Percentiles rank a stretch among this genome's conserved stretches.
Conservation (phyloP, 2,888 invertebrate genomes). For the Tribolium freemani region DNA sequence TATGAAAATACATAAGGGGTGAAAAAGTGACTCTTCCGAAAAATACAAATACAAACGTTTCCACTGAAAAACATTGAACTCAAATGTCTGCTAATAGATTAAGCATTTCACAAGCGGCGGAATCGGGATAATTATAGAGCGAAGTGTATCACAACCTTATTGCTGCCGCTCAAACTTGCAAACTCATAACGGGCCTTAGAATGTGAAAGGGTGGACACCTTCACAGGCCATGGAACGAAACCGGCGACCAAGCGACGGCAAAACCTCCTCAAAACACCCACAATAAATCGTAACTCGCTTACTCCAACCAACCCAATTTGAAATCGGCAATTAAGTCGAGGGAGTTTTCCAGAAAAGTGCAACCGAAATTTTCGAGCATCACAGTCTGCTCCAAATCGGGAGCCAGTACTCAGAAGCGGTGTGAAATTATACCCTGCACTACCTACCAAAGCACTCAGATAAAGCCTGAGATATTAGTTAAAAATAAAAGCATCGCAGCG, state of each 20-base stretch:
- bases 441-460: conserved; percentile 50
- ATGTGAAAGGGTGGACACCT: conserved; percentile 44
- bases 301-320: neutral
- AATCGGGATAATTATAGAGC: conserved; percentile 55
- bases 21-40: conserved; percentile 17
- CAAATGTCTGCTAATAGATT: conserved; percentile 40
- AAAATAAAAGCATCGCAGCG: conserved; percentile 60
- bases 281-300: neutral
- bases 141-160: conserved; percentile 57
- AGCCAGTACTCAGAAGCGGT: conserved; percentile 49
- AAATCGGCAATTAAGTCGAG: neutral
- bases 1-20: conserved; percentile 51
- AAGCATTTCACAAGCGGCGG: conserved; percentile 48
- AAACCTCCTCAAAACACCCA: neutral
- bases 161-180: conserved; percentile 54
- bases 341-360: neutral
- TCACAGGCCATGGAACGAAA: neutral
- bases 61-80: conserved; percentile 25
- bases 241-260: conserved; percentile 21
- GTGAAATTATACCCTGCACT: conserved; percentile 48
- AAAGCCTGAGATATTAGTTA: conserved; percentile 59
- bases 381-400: conserved; percentile 38
- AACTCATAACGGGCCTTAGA: conserved; percentile 52
- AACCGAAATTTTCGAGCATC: conserved; percentile 7
- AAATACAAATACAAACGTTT: conserved; percentile 24